Evolutionary conservation across 2,888 invertebrate genomes (phyloP).

Genomic region (Patella depressa): DNA sequence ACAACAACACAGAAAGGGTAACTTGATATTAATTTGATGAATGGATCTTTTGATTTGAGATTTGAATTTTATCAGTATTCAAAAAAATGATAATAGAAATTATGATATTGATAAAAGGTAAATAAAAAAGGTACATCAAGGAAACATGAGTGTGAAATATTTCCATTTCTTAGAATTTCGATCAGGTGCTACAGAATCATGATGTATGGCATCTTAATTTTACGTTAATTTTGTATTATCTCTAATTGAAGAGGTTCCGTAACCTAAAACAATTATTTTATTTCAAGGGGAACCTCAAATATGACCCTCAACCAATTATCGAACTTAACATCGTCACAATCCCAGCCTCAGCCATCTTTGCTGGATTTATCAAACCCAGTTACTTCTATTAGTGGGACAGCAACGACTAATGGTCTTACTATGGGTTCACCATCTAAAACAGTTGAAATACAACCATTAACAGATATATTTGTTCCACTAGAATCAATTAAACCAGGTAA

Average conservation of each 20-base stretch:
- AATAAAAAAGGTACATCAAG: too few relatives aligned
- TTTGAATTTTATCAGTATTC: too few relatives aligned
- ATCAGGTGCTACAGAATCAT: too few relatives aligned
- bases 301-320: too few relatives aligned
- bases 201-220: too few relatives aligned
- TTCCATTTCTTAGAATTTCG: too few relatives aligned
- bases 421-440: slow-evolving; percentile 50
- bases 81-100: too few relatives aligned
- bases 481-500: slow-evolving; percentile 83
- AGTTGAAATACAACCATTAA: slow-evolving; percentile 75
- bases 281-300: too few relatives aligned
- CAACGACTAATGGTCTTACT: slow-evolving; percentile 33
- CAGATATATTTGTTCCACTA: slow-evolving; percentile 82
- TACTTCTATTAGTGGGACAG: slow-evolving; percentile 26
- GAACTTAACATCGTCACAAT: neutral
- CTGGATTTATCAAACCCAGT: slow-evolving; percentile 21
- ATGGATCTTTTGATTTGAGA: too few relatives aligned
- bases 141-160: too few relatives aligned
- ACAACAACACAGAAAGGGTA: neutral
- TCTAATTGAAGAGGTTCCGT: slow-evolving; percentile 25
- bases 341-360: slow-evolving; percentile 10
- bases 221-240: slow-evolving; percentile 23
- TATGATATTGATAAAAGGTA: too few relatives aligned
- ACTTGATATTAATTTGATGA: neutral
- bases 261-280: neutral